Base-by-base conservation (phyloP, 1,140 invertebrate species). In the Chrysomallon squamiferum region DNA sequence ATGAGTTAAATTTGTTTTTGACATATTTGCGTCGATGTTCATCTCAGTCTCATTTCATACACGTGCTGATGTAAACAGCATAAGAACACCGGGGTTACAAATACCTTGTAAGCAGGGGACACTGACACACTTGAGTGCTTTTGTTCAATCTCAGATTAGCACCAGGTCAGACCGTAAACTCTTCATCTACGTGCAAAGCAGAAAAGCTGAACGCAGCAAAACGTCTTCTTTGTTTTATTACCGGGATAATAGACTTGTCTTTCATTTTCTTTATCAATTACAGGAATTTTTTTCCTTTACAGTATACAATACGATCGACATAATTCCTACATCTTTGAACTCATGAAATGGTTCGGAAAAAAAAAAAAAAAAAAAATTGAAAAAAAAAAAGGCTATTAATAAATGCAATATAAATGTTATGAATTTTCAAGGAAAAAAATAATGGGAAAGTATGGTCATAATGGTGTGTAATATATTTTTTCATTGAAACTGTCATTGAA, bases 91-190 rank as follows among this genome's bases (percentile, higher is more conserved):
- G 59, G 41, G 35, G 20, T 41, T 22, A 18, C 29, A 22, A n/a
- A 18, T 41, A 25, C 35, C 25, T 27, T 41, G 7, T 18, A 35
- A 35, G 33, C 25, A n/a, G 27, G 59, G 35, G 59, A 47, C 58
- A 59, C 35, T 57, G 62, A 63, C 52, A 65, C 56, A 57, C 62
- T 65, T 57, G 52, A 65, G 50, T 65, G 62, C 62, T 65, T 57
- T 65, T 65, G 62, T 65, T 65, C 52, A 56, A 49, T 20, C 45
- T 35, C 25, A 30, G 18, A 35, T 45, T 47, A 49, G 59, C 47
- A 45, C 45, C n/a, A 47, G 30, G 59, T 62, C 33, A 27, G 33
- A 41, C 27, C n/a, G 18, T 18, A 60, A n/a, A 45, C 27, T 43
- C 59, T 45, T 43, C n/a, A 27, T 27, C 59, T 41, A 27, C 35